Base-by-base conservation (phyloP, 2,797 vertebrate genomes). In the Fistularia commersonii region DNA sequence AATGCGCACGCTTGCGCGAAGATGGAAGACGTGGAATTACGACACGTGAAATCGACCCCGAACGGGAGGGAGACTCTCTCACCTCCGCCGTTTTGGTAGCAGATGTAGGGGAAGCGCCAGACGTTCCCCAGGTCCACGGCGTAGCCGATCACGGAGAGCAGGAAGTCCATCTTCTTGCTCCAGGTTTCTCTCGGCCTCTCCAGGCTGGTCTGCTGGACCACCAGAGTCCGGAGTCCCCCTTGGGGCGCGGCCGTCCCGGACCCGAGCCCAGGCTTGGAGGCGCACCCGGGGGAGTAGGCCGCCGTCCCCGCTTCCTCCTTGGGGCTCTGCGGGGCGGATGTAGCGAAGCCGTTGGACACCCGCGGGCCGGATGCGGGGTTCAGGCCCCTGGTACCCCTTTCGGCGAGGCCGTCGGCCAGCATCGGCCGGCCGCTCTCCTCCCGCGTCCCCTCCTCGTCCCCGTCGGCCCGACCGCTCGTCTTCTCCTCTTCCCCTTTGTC, bases 31-130 rank as follows among this genome's bases (percentile, higher is more conserved):
- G 23, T 4, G 23, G 23, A 2, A 23, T 2, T 23, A 23, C 23
- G 8, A 42, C n/a, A 32, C 8, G 8, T 7, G 3, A 51, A 41
- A 41, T 42, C 53, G 37, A n/a, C 12, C 41, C 14, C 14, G 7
- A 31, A 32, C 11, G 23, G 23, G 23, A 23, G 23, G 23, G 23
- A 23, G 23, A 11, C 14, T 8, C 49, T 79, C 97, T 97, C 80
- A 99, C 97, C 97, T 92, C 97, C 97, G 85, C 97, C 97, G 0
- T 99, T 99, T 66, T 99, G 96, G 72, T 99, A 99, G 83, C 97
- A 99, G 74, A 99, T 93, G 56, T 99, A 99, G 5, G 97, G 97
- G 77, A 99, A 99, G 45, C 97, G 94, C 97, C 97, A 99, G 53
- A 99, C 92, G 0, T 99, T 99, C 52, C 97, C 97, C 80, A 99